Base-by-base conservation (phyloP, 2,113 vertebrate genomes). In the Ctenomys sociabilis region DNA sequence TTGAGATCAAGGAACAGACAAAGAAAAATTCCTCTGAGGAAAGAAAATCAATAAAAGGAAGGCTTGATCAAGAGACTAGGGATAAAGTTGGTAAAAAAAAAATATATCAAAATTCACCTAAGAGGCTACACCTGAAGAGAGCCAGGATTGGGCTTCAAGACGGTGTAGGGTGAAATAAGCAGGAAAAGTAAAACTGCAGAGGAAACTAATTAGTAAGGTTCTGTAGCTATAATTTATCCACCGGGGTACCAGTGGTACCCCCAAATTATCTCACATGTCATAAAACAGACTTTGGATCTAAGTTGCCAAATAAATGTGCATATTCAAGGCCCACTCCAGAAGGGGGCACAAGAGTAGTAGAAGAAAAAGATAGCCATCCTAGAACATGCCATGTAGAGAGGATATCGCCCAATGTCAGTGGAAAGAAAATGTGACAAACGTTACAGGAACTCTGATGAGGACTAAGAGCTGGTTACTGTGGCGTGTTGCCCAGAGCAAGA, bases 1-100 rank as follows among this genome's bases (percentile, higher is more conserved):
- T 95, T 92, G 85, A 95, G 80, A 87, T 91, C 49, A 95, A 97
- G 43, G 28, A 81, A 88, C 1, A 92, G 14, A 26, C n/a, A 72
- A 95, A 87, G 72, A 30, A 32, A 86, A 94, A 90, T 83, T 49
- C n/a, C 22, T 78, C 54, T 59, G 37, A 91, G 66, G 54, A 68
- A 45, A 92, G 59, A 87, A 85, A 81, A 68, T 73, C 64, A 89
- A 61, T 8, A 94, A 35, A 92, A 80, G 26, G 59, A 89, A 85
- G 13, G 45, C 28, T 70, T 7, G 0, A 26, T 43, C 11, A 57
- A 52, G 70, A 88, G 70, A 9, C 49, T 57, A 14, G 32, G 70
- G 32, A 11, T 11, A 8, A n/a, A 84, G 16, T 16, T 17, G 8
- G 7, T 61, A 14, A 52, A 94, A 86, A 14, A 52, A 94, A 86